phyloP scores from a whole-genome alignment of 2,797 vertebrate species.

The Pangasius larnaudii region DNA sequence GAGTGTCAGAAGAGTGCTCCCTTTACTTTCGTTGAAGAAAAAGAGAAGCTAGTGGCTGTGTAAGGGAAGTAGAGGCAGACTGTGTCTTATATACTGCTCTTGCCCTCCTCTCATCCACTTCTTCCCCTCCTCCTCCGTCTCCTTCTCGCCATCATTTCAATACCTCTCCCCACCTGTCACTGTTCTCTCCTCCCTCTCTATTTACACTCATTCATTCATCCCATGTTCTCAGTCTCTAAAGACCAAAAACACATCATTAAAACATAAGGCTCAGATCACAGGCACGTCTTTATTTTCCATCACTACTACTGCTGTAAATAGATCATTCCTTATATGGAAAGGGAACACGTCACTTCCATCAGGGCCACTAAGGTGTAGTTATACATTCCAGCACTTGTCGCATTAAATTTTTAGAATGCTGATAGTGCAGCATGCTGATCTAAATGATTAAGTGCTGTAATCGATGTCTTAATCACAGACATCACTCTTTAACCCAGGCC shows the following conservation, averaged over 20 bases:
- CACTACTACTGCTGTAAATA: conserved; percentile 10
- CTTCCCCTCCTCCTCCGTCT: conserved; percentile 48
- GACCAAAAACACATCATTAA: conserved; percentile 34
- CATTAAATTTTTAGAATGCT: conserved; percentile 57
- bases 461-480: conserved; percentile 48
- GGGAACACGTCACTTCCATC: neutral
- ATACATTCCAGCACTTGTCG: conserved; percentile 57
- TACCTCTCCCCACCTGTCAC: conserved; percentile 41
- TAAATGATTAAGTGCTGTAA: conserved; percentile 58
- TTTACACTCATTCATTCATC: conserved; percentile 57
- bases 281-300: conserved; percentile 22
- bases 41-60: conserved; percentile 59
- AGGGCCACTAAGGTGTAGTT: conserved; percentile 51
- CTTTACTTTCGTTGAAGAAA: conserved; percentile 53
- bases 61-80: conserved; percentile 54
- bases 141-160: conserved; percentile 38
- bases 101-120: conserved; percentile 64
- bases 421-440: conserved; percentile 45
- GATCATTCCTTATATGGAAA: neutral
- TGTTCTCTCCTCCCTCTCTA: conserved; percentile 53
- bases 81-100: conserved; percentile 76
- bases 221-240: conserved; percentile 26
- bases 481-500: neutral
- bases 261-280: conserved; percentile 18
- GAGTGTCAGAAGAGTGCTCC: conserved; percentile 58